Percentiles rank a stretch among this genome's conserved stretches.
Conservation (phyloP, 2,888 invertebrate species). For the Drosophila tripunctata region DNA sequence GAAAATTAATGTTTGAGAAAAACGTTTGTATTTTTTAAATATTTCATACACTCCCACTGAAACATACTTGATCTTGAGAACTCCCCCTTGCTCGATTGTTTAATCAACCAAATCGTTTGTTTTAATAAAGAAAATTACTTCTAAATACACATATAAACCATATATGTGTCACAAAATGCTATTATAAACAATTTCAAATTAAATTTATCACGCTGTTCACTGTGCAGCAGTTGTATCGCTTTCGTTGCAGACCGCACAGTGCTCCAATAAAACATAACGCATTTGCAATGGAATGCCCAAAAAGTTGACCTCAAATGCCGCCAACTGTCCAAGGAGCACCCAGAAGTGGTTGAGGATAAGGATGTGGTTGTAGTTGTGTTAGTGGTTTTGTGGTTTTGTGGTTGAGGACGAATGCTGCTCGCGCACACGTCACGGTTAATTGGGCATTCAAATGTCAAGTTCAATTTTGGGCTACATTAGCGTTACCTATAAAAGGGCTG, state of each 20-base stretch:
- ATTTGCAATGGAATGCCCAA: slow-evolving; percentile 66
- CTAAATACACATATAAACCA: no score
- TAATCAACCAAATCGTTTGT: no score
- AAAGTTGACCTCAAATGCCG: slow-evolving; percentile 62
- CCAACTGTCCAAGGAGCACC: slow-evolving; percentile 22
- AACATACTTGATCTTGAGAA: no score
- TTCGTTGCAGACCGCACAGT: slow-evolving; percentile 37
- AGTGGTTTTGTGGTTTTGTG: no score
- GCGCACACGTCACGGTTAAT: slow-evolving; percentile 81
- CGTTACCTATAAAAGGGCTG: slow-evolving; percentile 84
- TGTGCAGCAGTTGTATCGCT: background rate
- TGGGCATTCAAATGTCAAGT: slow-evolving; percentile 85
- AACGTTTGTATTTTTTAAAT: no score
- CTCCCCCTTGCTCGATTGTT: no score
- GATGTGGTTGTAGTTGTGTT: background rate
- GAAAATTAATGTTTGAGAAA: no score
- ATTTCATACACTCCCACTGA: no score
- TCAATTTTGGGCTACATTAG: slow-evolving; percentile 84
- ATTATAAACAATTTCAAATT: background rate
- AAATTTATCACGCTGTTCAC: no score
- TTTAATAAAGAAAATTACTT: no score
- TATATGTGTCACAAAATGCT: no score
- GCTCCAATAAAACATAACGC: slow-evolving; percentile 72
- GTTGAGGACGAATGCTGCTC: slow-evolving; percentile 31
- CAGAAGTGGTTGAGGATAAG: background rate